Conservation (phyloP, 2,797 vertebrate species). For the Erethizon dorsatum region DNA sequence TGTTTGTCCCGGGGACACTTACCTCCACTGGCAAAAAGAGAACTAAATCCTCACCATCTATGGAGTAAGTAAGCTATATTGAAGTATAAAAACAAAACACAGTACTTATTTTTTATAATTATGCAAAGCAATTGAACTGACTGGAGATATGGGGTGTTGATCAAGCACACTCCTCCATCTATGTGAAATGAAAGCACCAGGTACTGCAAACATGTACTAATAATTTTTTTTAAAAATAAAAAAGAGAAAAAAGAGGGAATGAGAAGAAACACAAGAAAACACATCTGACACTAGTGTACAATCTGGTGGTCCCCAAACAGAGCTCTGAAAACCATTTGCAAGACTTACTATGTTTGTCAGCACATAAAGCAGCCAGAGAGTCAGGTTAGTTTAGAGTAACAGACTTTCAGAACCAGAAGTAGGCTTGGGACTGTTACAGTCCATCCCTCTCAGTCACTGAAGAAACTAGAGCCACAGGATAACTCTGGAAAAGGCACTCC, state of each 20-base stretch:
- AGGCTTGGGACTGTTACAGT: neutral
- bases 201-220: neutral
- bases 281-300: neutral
- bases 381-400: neutral
- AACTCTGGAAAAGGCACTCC: neutral
- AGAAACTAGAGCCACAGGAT: neutral
- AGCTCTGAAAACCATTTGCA: neutral
- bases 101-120: constrained; percentile 7
- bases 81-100: neutral
- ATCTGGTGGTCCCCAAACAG: neutral
- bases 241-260: neutral
- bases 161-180: neutral
- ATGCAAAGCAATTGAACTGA: neutral
- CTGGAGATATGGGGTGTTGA: constrained; percentile 23
- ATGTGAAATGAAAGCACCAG: constrained; percentile 46
- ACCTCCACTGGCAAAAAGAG: neutral
- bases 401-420: constrained; percentile 1
- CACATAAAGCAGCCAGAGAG: neutral
- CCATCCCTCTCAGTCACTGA: neutral
- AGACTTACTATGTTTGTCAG: neutral
- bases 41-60: neutral
- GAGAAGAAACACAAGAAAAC: constrained; percentile 20
- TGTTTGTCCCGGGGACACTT: neutral
- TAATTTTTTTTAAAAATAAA: neutral
- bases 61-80: neutral